Conservation (phyloP, 2,888 invertebrate species). For the Subacronicta megacephala region DNA sequence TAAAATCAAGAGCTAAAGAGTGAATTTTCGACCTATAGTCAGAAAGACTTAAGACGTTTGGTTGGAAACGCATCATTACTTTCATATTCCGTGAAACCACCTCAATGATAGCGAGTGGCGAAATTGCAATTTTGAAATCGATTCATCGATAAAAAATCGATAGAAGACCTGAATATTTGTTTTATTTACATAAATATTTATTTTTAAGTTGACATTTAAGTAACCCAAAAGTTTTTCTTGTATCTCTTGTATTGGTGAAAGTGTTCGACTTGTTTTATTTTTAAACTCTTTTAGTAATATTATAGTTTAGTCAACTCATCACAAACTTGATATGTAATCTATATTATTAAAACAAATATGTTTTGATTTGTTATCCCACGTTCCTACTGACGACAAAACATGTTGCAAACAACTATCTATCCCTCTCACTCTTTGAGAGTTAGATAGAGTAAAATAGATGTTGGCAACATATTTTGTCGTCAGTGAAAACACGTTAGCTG, state of each 20-base stretch:
- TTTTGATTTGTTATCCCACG: too few species aligned
- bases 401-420: too few species aligned
- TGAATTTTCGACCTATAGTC: conserved; percentile 7
- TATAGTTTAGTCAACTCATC: too few species aligned
- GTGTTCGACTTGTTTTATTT: conserved; percentile 6
- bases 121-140: conserved; percentile 26
- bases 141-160: conserved; percentile 38
- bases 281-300: too few species aligned
- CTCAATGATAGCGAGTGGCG: conserved; percentile 32
- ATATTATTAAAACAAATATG: too few species aligned
- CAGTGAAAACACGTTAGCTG: too few species aligned
- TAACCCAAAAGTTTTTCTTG: too few species aligned
- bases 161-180: neutral
- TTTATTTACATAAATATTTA: neutral
- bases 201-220: neutral
- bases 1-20: fast-evolving
- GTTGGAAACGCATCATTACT: conserved; percentile 46
- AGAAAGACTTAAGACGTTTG: conserved; percentile 25
- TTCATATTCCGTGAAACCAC: conserved; percentile 69
- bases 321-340: too few species aligned
- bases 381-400: too few species aligned
- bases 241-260: conserved; percentile 17
- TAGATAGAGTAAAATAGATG: too few species aligned
- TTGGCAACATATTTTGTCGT: too few species aligned
- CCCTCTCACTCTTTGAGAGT: too few species aligned